Conservation (phyloP, 2,797 vertebrate genomes). For the Gobio occitaniae region DNA sequence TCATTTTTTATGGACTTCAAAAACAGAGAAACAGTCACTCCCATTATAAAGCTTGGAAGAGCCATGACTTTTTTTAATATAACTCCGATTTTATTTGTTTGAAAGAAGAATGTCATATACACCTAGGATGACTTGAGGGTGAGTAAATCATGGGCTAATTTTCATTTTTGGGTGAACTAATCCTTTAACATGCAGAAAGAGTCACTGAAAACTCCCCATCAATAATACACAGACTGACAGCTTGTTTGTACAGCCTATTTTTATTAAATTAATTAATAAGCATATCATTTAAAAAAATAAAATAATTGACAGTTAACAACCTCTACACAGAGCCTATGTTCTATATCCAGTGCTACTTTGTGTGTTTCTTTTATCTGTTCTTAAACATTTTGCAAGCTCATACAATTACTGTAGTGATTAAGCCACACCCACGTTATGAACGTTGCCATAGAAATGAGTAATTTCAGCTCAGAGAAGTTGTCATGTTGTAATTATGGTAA, state of each 20-base stretch:
- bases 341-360: not conserved
- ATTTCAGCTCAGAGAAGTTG: not conserved
- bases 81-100: too few species aligned
- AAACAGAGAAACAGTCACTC: too few species aligned
- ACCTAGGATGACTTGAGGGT: too few species aligned
- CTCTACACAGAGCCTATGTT: not conserved
- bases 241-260: not conserved
- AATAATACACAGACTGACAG: not conserved
- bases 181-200: not conserved
- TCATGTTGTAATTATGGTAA: constrained; percentile 1
- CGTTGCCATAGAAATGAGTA: not conserved
- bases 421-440: not conserved
- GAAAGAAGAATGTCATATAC: too few species aligned
- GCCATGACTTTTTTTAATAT: too few species aligned
- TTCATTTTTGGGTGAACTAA: too few species aligned
- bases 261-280: not conserved
- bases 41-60: too few species aligned
- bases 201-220: not conserved
- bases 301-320: not conserved
- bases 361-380: not conserved
- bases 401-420: not conserved
- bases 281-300: not conserved
- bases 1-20: too few species aligned
- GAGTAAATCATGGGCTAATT: too few species aligned
- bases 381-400: not conserved